Evolutionary conservation across 1,140 invertebrate species (phyloP), one percentile per base, ranked within the genome.

Genomic region (Drosophila paulistorum): DNA sequence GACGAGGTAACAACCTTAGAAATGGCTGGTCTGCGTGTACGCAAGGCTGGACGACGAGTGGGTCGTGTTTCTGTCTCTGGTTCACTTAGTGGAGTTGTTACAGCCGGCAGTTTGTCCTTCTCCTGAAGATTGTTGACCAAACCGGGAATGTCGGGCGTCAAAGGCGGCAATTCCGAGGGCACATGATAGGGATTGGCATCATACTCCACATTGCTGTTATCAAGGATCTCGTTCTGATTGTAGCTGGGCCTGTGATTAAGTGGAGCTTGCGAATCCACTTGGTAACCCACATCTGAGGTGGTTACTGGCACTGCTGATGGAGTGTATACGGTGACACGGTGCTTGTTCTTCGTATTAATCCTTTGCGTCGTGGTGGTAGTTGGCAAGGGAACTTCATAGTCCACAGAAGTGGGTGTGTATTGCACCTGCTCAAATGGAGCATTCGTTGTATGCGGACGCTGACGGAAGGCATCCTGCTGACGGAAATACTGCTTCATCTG

Each of bases 91-190:
- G 83, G 91, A 0, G 75, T 91, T 14, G 82, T 77, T n/a, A 78
- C 84, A 0, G 69, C 82, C 3, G 78, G 72, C 51, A 79, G 41
- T 39, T 83, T 80, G 13, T 91, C 81, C 67, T 91, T 91, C 84
- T 95, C 94, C 69, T 94, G 90, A 17, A 95, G 87, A 10, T 94
- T 93, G 78, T 95, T 95, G 0, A 95, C 93, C 20, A 95, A 79
- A 1, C 94, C 94, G 9, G 94, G 94, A 35, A 95, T 87, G 64
- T 94, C 93, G 0, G 93, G 93, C 11, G 93, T 94, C 59, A 94
- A 92, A 0, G 93, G 90, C 0, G 94, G 94, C 14, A 94, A 79
- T 42, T 92, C 90, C 0, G 91, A 92, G 6, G 91, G 91, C 23
- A 92, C 65, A 45, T 92, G 90, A 61, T 92, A 92, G 0, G 90